Evolutionary conservation across 2,888 invertebrate species (phyloP), one percentile per base, ranked within the genome.

Genomic region (Ectemnius continuus): DNA sequence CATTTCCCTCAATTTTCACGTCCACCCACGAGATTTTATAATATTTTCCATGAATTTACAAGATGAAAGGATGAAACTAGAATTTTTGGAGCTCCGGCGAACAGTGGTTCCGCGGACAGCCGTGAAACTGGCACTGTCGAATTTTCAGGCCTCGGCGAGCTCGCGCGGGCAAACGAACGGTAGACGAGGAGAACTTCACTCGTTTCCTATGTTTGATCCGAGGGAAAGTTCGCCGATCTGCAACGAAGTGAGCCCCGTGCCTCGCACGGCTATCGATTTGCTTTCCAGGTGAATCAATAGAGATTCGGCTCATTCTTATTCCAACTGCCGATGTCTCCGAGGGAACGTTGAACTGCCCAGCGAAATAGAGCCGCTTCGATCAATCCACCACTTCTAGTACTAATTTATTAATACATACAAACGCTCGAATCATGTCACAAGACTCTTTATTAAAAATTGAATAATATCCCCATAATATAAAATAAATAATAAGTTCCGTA

Each of bases 231-330:
- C 69, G 73, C 81, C 71, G 84, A 84, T 85, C 63, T 73, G 81
- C 79, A 84, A 86, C 87, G 84, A 87, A 88, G 87, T 84, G 84
- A 86, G 84, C 82, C 82, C 82, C 81, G 87, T 87, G 80, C 87
- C 88, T 83, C 87, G 85, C 82, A 86, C 87, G 85, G 82, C 82
- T 87, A 88, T 89, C 86, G 90, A 89, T 89, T 89, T 81, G 83
- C 85, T 86, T 86, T 86, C 86, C 82, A 81, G 78, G 83, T 84
- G 79, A 88, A 88, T 88, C 88, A 88, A 88, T 88, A 86, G 78
- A 73, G 75, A 87, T 86, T 86, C 73, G 78, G 68, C 75, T 81
- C 67, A 80, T 83, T 83, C 80, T 83, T 83, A 82, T 83, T 82
- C 68, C 56, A 63, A 73, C 61, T 14, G 58, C n/a, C 47, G 61